Base-by-base conservation (phyloP, 2,888 invertebrate species). In the Plebejus anna region DNA sequence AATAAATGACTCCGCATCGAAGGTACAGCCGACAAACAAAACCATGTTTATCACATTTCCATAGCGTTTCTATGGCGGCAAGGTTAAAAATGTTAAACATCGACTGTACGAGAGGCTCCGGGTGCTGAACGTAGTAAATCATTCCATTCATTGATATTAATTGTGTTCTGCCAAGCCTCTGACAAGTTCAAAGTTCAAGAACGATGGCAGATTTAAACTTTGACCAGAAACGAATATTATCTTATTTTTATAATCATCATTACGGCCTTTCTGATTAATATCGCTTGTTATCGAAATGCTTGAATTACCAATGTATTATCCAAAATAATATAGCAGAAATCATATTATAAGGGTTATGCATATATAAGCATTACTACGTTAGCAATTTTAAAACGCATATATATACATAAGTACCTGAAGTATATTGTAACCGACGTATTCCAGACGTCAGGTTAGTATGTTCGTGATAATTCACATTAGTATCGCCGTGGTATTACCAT, bases 101-200 rank as follows among this genome's bases (percentile, higher is more conserved):
- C 61, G 61, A 66, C 66, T 16, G 32, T 66, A 13, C 66, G 32
- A 16, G 32, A 66, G 32, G 28, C 61, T 61, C 16, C 66, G 66
- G 66, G 66, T 66, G 66, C 66, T 66, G 28, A 11, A 28, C 61
- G 28, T 36, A 32, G 32, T 66, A 42, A 71, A 42, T 71, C 71
- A 42, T 71, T 42, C 42, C n/a, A 71, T 71, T 71, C 66, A 66
- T 66, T 71, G 42, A 71, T 71, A 71, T 71, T 71, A 71, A 71
- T 71, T 71, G 42, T 71, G 42, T 36, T 66, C 66, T 71, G 71
- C 42, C 42, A 42, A 71, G 38, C 13, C 5, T 71, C 22, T 42
- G 71, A 71, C 71, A 42, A 71, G 71, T 71, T 38, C 71, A 71
- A 71, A 71, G 71, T 71, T 71, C 71, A 71, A 71, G 71, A 71